These are phyloP conservation scores for Acanthosepion pharaonis DNA, from an alignment of 2,888 invertebrate genomes.

Conservation along the genomic window DNA sequence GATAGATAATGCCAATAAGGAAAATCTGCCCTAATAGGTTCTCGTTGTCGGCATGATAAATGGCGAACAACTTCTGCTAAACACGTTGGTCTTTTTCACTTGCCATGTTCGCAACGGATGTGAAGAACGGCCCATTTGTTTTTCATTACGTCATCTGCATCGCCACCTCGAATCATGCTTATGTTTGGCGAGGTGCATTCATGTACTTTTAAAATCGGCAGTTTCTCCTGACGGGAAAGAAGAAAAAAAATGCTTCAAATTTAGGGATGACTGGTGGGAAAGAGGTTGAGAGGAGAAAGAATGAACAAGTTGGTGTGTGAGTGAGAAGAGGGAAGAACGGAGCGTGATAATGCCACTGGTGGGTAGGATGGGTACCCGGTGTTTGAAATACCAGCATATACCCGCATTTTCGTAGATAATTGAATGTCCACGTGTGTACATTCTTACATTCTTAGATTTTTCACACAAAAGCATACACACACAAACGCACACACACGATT, in stretches of 20 bases:
- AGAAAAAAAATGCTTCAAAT: too few species aligned
- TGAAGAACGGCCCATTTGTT: too few species aligned
- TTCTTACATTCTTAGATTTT: neutral
- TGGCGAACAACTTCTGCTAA: too few species aligned
- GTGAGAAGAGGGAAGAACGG: neutral
- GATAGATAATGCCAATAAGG: neutral
- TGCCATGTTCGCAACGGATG: neutral
- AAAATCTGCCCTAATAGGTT: neutral
- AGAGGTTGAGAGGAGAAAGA: neutral
- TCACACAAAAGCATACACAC: neutral
- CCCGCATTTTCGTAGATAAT: neutral
- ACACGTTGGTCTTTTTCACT: neutral
- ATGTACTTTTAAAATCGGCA: neutral
- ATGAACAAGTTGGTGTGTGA: neutral
- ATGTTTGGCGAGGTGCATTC: neutral
- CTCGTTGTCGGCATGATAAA: too few species aligned
- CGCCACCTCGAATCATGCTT: neutral
- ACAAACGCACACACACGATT: neutral
- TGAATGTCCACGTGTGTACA: neutral
- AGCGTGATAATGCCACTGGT: too few species aligned
- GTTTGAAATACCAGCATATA: conserved; percentile 2
- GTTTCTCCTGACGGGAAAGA: neutral
- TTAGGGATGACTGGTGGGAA: neutral
- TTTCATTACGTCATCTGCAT: neutral
- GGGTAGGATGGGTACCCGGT: neutral